A percentile compares a stretch with the other conserved stretches of the same genome.
phyloP scores from a whole-genome alignment of 2,888 invertebrate species.

The Rhagonycha fulva region DNA sequence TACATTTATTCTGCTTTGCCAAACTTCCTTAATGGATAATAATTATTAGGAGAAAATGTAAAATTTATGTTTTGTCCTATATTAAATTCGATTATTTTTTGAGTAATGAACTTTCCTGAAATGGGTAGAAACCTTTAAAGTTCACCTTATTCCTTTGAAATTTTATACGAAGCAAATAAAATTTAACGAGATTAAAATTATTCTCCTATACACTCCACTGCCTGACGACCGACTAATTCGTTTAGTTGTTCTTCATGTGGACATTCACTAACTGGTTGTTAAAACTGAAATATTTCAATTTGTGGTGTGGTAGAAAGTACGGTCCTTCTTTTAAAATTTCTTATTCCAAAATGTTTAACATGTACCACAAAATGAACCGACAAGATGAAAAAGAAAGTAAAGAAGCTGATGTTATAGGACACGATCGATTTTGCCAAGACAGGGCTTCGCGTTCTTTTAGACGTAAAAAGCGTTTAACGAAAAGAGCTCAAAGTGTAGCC shows the following conservation, averaged over 20 bases:
- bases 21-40: not conserved
- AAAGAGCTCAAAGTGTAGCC: constrained; percentile 70
- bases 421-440: constrained; percentile 79
- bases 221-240: not conserved
- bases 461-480: constrained; percentile 63
- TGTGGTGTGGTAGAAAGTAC: not conserved
- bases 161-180: not conserved
- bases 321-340: not conserved
- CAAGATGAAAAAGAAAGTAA: constrained; percentile 59
- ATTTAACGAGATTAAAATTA: not conserved
- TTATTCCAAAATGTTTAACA: constrained; percentile 71
- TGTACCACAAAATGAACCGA: constrained; percentile 72
- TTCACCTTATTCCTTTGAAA: not conserved
- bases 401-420: constrained; percentile 73
- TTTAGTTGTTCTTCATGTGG: not conserved
- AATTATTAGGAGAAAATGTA: not conserved
- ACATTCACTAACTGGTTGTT: not conserved
- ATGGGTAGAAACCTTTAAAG: not conserved
- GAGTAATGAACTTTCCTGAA: not conserved
- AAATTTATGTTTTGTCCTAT: not conserved
- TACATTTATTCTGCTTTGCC: not conserved
- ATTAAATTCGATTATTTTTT: not conserved
- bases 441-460: constrained; percentile 60
- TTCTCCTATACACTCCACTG: not conserved
- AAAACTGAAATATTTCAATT: not conserved